Evolutionary conservation across 2,113 vertebrate species (phyloP), one percentile per base, ranked within the genome.

Genomic region (Struthio camelus): DNA sequence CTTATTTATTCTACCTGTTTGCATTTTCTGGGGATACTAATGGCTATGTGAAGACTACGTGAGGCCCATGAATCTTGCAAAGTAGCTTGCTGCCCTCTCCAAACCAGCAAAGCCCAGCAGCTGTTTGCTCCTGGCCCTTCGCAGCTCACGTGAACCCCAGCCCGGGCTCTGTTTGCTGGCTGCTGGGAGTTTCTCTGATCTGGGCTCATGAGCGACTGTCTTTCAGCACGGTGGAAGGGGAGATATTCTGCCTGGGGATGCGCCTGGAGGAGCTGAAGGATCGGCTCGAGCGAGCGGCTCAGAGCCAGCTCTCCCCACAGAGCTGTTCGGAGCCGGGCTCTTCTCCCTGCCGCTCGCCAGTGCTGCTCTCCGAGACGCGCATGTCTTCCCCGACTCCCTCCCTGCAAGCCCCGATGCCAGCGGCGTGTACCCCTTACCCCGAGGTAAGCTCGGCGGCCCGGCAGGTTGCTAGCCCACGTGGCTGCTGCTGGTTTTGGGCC

Each of bases 251-350:
- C 64, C 98, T 99, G 89, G 99, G 98, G 24, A 94, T 98, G 84
- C 94, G 42, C 30, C 82, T 99, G 95, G 99, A 99, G 9, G 98
- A 98, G 72, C 95, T 99, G 80, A 99, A 98, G 96, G 99, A 99
- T 73, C 94, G 48, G 76, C 61, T 98, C 77, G 98, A 98, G 14
- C 95, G 94, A 19, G 58, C 80, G 12, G 32, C 12, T 14, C 79
- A 70, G 73, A 77, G 34, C 14, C 96, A 82, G 76, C 54, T 30
- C 13, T 51, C 23, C 6, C 66, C 67, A 0, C 48, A 80, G 10
- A 51, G 58, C 66, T 25, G 20, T 16, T 11, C 85, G 4, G 16
- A 64, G 85, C 15, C 83, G 19, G 66, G 87, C 22, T 46, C 76
- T 34, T 30, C 93, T 58, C 87, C 84, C 6, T 3, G 51, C 25